These are phyloP conservation scores for Ischnus inquisitorius DNA, from an alignment of 2,888 invertebrate genomes.

Conservation along the genomic window DNA sequence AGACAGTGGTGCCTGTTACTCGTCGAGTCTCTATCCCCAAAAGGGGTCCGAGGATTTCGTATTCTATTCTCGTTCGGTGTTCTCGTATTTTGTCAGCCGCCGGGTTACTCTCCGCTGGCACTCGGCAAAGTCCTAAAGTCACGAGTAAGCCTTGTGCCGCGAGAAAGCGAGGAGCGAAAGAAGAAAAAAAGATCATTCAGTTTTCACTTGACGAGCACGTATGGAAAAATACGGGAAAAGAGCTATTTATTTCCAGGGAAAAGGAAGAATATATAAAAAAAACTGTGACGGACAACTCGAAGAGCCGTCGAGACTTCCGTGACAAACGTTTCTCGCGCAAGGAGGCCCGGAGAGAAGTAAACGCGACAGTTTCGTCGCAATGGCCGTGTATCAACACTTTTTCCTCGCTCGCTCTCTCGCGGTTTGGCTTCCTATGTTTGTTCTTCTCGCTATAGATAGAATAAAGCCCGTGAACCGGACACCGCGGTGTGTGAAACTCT, in stretches of 20 bases:
- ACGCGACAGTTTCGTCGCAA: not conserved
- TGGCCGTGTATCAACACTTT: not conserved
- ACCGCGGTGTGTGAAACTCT: conserved; percentile 8
- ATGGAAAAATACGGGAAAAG: conserved; percentile 62
- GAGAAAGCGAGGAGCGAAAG: too few relatives aligned
- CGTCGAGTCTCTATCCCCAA: conserved; percentile 53
- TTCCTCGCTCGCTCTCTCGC: not conserved
- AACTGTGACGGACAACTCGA: conserved; percentile 63
- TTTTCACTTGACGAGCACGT: conserved; percentile 60
- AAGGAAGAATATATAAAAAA: not conserved
- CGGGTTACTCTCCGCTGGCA: conserved; percentile 48
- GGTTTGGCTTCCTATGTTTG: not conserved
- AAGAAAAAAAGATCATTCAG: conserved; percentile 45
- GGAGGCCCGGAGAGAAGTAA: not conserved
- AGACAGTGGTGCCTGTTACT: conserved; percentile 14
- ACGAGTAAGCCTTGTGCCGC: conserved; percentile 33
- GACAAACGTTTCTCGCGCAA: conserved; percentile 40
- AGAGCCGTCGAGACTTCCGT: conserved; percentile 42
- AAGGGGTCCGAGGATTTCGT: conserved; percentile 69
- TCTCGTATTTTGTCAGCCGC: conserved; percentile 72
- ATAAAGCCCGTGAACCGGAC: too few relatives aligned
- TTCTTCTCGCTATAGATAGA: not conserved
- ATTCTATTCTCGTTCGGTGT: conserved; percentile 70
- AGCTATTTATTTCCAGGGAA: conserved; percentile 50
- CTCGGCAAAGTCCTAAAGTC: conserved; percentile 65